Base-by-base conservation (phyloP, 2,888 invertebrate species). In the Caenorhabditis becei region DNA sequence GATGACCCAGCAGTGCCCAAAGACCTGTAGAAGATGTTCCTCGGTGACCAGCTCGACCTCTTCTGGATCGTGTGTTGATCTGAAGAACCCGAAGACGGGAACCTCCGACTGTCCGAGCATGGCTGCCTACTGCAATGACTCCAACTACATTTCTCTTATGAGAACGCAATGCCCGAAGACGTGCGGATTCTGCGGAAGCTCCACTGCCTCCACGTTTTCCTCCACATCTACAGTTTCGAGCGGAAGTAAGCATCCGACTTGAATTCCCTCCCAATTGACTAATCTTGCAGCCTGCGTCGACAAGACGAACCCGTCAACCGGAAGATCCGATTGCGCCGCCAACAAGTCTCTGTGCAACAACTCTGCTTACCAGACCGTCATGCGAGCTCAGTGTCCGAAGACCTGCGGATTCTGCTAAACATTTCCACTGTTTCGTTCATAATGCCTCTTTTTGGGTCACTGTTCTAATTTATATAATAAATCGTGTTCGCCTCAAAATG, bases 1-100 rank as follows among this genome's bases (percentile, higher is more conserved):
- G 18, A 79, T 79, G 78, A 72, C 78, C n/a, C 51, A 54, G 24
- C 71, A 79, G 51, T 79, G 78, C 26, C 71, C 71, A 37, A 79
- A 54, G 24, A 79, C 78, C 26, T 79, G 78, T 32, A 72, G 78
- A 63, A 53, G 70, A 59, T 78, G 78, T 51, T 51, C 58, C n/a
- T 63, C 69, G 1, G 14, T 32, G 18, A 44, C 63, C 2, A 63
- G 62, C 5, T 49, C 69, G 4, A 23, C 62, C 7, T 37, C 69
- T n/a, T 47, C 56, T 23, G 70, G 62, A 58, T 44, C 67, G 1
- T 80, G 80, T n/a, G 65, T 63, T 16, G 80, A 80, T 53, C 59
- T 75, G 53, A 69, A 14, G 20, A 80, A 80, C 63, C 80, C 80
- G 37, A 44, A 23, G 26, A 80, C 80, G 8, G 80, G 80, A 51